phyloP scores from a whole-genome alignment of 2,888 invertebrate genomes.

The Conistra vaccinii region DNA sequence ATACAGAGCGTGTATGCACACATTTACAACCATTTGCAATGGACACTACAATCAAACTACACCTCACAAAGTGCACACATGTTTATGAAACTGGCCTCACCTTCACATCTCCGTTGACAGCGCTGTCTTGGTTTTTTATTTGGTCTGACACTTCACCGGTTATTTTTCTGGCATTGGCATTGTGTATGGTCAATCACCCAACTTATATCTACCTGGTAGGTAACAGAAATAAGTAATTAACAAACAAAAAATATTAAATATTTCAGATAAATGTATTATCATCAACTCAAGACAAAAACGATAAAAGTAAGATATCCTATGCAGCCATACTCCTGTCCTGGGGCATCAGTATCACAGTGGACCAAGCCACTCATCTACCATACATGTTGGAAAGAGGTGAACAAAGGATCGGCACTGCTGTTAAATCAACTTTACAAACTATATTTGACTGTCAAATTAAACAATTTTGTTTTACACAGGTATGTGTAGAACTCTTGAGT shows the following conservation, averaged over 20 bases:
- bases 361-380: constrained; percentile 81
- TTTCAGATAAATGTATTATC: constrained; percentile 81
- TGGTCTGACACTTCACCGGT: too few species aligned
- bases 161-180: not conserved
- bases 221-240: not conserved
- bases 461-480: constrained; percentile 82
- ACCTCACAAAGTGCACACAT: too few species aligned
- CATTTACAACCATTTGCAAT: too few species aligned
- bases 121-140: too few species aligned
- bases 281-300: constrained; percentile 72
- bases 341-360: constrained; percentile 76
- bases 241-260: too few species aligned
- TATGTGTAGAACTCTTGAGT: not conserved
- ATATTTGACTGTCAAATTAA: constrained; percentile 88
- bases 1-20: too few species aligned
- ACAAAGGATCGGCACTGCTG: constrained; percentile 77
- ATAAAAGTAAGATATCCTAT: constrained; percentile 79
- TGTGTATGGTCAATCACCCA: not conserved
- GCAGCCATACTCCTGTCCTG: constrained; percentile 83
- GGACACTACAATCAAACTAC: too few species aligned
- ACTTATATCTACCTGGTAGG: not conserved
- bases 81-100: too few species aligned
- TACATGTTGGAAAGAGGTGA: constrained; percentile 87
- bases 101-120: too few species aligned
- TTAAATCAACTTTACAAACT: constrained; percentile 80